A percentile compares a stretch with the other conserved stretches of the same genome.
phyloP scores from a whole-genome alignment of 2,113 vertebrate genomes.

The Heterochromis multidens region DNA sequence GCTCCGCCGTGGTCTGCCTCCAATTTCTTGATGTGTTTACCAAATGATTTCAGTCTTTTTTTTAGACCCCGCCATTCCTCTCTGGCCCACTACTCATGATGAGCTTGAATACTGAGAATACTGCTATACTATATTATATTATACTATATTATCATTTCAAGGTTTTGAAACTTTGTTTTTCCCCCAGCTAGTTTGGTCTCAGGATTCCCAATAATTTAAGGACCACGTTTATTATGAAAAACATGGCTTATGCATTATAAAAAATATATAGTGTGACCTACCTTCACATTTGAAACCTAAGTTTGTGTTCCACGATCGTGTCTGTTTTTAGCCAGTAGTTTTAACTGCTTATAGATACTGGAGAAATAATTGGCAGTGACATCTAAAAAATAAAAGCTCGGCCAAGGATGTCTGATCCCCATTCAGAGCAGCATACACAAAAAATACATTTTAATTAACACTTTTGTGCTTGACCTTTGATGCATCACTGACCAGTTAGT shows the following conservation, averaged over 20 bases:
- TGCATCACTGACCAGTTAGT: not conserved
- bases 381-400: not conserved
- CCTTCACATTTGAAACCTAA: not conserved
- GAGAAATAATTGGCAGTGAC: not conserved
- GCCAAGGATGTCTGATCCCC: not conserved
- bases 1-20: not conserved
- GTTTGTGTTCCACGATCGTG: not conserved
- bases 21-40: not conserved
- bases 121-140: not conserved
- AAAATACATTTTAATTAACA: not conserved
- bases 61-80: not conserved
- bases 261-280: not conserved
- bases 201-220: not conserved
- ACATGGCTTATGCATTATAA: not conserved
- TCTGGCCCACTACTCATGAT: not conserved
- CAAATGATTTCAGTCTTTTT: not conserved
- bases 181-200: not conserved
- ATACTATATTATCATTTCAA: too few relatives aligned
- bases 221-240: not conserved
- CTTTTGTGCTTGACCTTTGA: not conserved
- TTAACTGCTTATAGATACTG: not conserved
- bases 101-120: not conserved
- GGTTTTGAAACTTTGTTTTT: not conserved
- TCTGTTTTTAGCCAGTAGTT: not conserved
- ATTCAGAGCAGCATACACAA: not conserved